Percentiles rank a stretch among this genome's conserved stretches.
phyloP scores from a whole-genome alignment of 2,113 vertebrate species.

The Psephotus haematonotus region DNA sequence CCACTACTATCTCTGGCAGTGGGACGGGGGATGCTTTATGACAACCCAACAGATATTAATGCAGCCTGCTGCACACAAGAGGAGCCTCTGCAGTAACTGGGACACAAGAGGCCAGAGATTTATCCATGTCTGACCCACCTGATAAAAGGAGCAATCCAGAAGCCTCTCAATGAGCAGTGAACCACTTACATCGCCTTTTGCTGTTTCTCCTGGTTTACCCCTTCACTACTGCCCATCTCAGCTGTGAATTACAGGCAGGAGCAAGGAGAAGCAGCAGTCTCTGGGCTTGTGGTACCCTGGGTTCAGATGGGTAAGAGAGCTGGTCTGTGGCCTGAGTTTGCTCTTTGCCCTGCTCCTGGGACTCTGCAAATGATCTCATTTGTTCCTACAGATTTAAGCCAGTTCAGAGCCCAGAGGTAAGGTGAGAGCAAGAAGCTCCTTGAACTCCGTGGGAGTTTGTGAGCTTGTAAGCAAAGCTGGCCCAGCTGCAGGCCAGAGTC shows the following conservation, averaged over 20 bases:
- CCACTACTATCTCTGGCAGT: background rate
- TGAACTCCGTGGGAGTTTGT: fast-evolving
- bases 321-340: background rate
- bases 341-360: background rate
- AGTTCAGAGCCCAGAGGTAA: background rate
- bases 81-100: background rate
- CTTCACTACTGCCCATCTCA: fast-evolving
- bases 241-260: background rate
- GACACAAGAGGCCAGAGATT: background rate
- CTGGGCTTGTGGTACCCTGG: background rate
- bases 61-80: background rate
- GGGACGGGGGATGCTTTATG: background rate
- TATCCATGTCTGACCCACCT: background rate
- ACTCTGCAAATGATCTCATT: background rate
- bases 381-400: background rate
- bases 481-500: background rate
- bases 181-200: fast-evolving
- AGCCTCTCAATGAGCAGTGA: background rate
- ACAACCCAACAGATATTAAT: background rate
- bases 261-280: background rate
- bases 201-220: background rate
- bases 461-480: background rate
- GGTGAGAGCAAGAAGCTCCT: background rate
- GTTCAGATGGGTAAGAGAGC: background rate
- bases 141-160: background rate